phyloP scores from a whole-genome alignment of 2,797 vertebrate species.

The Karalla daura region DNA sequence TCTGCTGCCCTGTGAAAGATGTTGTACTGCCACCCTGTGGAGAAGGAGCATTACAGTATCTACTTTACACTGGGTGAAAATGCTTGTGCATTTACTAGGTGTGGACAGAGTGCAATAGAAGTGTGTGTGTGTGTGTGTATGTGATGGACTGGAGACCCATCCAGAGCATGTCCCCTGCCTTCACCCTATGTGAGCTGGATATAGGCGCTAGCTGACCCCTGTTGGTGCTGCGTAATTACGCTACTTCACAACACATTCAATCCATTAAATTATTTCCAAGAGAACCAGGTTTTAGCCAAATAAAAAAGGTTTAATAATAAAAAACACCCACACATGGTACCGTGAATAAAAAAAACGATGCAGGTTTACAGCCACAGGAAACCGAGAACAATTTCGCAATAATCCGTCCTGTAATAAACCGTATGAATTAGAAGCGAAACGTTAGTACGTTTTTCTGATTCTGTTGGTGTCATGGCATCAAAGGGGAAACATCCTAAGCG shows the following conservation, averaged over 20 bases:
- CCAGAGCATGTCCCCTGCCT: no score
- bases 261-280: neutral
- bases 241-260: neutral
- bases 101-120: no score
- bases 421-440: conserved; percentile 38
- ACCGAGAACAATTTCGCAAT: conserved; percentile 18
- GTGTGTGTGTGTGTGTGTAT: no score
- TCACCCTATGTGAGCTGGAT: no score
- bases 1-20: no score
- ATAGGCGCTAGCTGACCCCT: no score
- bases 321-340: conserved; percentile 42
- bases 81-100: no score
- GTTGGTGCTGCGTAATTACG: neutral
- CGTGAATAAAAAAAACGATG: conserved; percentile 31
- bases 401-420: conserved; percentile 4
- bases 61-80: no score
- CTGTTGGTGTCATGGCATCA: conserved; percentile 9
- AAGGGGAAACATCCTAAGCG: conserved; percentile 5
- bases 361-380: conserved; percentile 49
- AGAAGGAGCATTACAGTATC: no score
- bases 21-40: no score
- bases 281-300: conserved; percentile 22
- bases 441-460: conserved; percentile 34
- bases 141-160: no score
- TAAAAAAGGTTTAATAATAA: conserved; percentile 53